Base-by-base conservation (phyloP, 2,113 vertebrate species). In the Mesoclemmys tuberculata region DNA sequence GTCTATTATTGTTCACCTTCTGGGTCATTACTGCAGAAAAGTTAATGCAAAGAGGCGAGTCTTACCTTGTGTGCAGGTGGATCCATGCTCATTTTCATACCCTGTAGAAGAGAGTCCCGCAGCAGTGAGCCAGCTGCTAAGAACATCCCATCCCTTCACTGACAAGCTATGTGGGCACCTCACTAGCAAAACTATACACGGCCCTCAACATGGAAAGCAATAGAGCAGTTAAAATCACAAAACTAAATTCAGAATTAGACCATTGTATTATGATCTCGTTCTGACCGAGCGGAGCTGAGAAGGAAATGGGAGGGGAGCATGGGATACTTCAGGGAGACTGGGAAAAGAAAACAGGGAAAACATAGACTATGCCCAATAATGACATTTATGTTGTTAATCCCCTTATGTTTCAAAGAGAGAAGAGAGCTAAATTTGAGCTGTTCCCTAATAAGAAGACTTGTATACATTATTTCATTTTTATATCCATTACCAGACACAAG, bases 21-120 rank as follows among this genome's bases (percentile, higher is more conserved):
- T 21, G 18, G 68, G 19, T 71, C 38, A 8, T 71, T 71, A 71
- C 9, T 71, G n/a, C 35, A 71, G n/a, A 38, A 38, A 68, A 38
- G n/a, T 9, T 71, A 71, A 38, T 9, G 14, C 19, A 24, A 41
- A 74, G 38, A 41, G n/a, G 18, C 19, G 26, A 12, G 82, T 27
- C 4, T 16, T 10, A 51, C 0, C 0, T 54, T 90, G 44, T 92
- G 58, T 84, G 49, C 74, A 49, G 10, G 2, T 84, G 27, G 16
- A 81, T 58, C 55, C 71, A 75, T 51, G 54, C 10, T 2, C 22
- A 3, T 78, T 88, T 26, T 56, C 49, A 16, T 4, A 4, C 0
- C 14, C 21, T 38, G n/a, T 0, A 51, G 56, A 89, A 84, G 55
- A 46, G 13, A 46, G 12, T 1, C 7, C 8, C 24, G 1, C 4